Evolutionary conservation across 1,140 invertebrate species (phyloP).

Genomic region (Bombus sylvicola): DNA sequence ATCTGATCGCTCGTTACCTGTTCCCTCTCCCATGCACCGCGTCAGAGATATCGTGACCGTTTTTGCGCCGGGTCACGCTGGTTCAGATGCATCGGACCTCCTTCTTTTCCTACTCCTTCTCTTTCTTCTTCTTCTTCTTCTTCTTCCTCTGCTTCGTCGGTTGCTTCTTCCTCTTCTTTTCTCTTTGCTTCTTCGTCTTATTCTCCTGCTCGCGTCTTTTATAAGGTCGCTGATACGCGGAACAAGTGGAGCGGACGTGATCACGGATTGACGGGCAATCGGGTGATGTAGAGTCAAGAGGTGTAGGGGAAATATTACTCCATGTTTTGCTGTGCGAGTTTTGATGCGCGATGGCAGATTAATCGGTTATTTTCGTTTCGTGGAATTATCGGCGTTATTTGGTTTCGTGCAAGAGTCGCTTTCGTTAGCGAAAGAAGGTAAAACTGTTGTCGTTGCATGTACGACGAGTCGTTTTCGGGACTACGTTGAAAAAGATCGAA

Average conservation of each 20-base stretch:
- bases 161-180: neutral
- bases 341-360: neutral
- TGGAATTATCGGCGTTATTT: neutral
- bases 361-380: neutral
- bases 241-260: constrained; percentile 26
- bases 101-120: neutral
- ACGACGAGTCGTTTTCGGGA: too few relatives aligned
- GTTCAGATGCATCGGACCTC: constrained; percentile 41
- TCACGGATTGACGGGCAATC: constrained; percentile 5
- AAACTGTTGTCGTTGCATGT: too few relatives aligned
- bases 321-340: neutral
- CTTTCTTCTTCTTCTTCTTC: neutral
- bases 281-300: neutral
- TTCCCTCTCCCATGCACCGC: constrained; percentile 18
- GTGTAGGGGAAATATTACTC: neutral
- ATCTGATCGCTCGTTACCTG: constrained; percentile 59
- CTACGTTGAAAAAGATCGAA: neutral
- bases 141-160: neutral
- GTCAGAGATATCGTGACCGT: constrained; percentile 51
- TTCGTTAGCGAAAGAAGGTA: too few relatives aligned
- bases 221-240: constrained; percentile 17
- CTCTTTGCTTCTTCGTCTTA: neutral
- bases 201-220: neutral
- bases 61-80: constrained; percentile 43
- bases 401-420: too few relatives aligned